Percentiles rank a stretch among this genome's conserved stretches.
These are phyloP conservation scores for Drosophila sp. DNA, from an alignment of 1,140 invertebrate species.

Conservation along the genomic window DNA sequence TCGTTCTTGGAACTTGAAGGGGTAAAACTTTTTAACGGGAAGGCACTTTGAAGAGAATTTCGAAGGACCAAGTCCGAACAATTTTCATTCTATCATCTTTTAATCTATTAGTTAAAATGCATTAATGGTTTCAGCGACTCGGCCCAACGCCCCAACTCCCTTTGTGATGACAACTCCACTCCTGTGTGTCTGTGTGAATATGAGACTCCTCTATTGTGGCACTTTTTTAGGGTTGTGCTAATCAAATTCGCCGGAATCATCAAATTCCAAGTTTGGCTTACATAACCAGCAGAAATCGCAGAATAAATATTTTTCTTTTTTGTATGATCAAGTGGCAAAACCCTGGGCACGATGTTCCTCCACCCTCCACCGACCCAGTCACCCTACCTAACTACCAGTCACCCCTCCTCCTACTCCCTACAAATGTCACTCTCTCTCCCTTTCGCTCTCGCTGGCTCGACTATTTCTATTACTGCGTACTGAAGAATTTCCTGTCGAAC, in stretches of 20 bases:
- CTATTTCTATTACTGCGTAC: conserved; percentile 35
- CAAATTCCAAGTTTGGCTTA: conserved; percentile 42
- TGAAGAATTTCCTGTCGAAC: conserved; percentile 69
- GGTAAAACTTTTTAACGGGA: no score
- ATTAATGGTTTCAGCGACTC: no score
- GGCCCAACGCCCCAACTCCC: neutral
- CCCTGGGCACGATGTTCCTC: neutral
- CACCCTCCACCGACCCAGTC: neutral
- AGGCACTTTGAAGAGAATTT: no score
- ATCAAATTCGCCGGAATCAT: conserved; percentile 44
- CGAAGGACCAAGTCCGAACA: no score
- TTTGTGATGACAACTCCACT: neutral
- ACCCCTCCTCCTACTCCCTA: neutral
- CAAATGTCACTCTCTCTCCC: neutral
- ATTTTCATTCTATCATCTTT: no score
- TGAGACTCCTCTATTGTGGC: conserved; percentile 2
- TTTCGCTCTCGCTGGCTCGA: conserved; percentile 5
- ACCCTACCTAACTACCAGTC: neutral
- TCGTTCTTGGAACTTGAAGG: no score
- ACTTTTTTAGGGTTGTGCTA: conserved; percentile 46
- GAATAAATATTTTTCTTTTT: neutral
- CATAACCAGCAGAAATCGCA: conserved; percentile 34
- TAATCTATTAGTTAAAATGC: no score
- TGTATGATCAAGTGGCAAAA: conserved; percentile 5
- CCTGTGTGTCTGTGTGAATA: neutral